Evolutionary conservation across 1,140 invertebrate genomes (phyloP).

Genomic region (Sminthurides bifidus): DNA sequence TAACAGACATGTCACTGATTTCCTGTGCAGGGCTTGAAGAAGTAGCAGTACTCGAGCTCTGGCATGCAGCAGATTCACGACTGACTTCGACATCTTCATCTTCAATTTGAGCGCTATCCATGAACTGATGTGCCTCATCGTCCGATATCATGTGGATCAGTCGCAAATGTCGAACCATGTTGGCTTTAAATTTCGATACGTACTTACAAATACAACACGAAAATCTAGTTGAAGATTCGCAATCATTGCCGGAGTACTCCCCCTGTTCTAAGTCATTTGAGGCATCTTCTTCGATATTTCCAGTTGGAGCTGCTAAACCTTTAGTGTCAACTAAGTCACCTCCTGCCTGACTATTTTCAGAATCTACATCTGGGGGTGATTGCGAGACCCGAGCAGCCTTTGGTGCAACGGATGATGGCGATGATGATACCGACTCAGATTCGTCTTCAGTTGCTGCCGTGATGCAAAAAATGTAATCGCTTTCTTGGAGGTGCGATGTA

Average conservation of each 20-base stretch:
- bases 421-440: no score
- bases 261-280: no score
- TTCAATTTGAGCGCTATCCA: no score
- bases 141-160: constrained; percentile 47
- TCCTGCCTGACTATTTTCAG: not conserved
- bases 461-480: constrained; percentile 79
- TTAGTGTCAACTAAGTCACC: constrained; percentile 35
- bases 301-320: constrained; percentile 41
- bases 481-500: constrained; percentile 66
- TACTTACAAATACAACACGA: constrained; percentile 58
- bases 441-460: no score
- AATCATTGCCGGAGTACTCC: no score
- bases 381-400: not conserved
- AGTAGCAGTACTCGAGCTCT: no score
- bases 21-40: no score
- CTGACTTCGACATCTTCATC: no score
- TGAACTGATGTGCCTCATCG: constrained; percentile 33
- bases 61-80: no score
- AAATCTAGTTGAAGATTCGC: no score
- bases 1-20: no score
- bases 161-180: constrained; percentile 55
- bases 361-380: not conserved
- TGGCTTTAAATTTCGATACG: constrained; percentile 60
- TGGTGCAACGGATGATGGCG: not conserved
- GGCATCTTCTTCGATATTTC: no score